Conservation (phyloP, 2,113 vertebrate genomes). For the Thomomys bottae region DNA sequence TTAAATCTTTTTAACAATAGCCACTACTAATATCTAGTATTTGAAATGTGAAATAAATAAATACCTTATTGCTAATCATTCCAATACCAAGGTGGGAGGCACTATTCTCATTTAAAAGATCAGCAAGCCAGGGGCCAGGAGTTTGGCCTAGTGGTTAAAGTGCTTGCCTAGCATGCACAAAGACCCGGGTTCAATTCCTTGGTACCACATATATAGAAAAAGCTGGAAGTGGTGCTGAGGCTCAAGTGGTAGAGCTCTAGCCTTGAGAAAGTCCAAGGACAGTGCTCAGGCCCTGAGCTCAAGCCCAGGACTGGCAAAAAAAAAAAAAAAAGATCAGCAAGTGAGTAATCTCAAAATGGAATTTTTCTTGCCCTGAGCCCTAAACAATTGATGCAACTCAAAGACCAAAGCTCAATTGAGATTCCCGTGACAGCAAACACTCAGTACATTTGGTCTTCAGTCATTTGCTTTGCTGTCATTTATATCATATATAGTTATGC, state of each 20-base stretch:
- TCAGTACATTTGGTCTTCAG: background rate
- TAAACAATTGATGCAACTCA: background rate
- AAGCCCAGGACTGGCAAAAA: no score
- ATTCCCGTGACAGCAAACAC: background rate
- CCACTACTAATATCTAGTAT: background rate
- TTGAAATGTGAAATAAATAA: background rate
- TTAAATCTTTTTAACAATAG: background rate
- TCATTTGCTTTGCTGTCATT: slow-evolving; percentile 14
- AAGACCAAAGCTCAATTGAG: background rate
- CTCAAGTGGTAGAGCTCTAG: no score
- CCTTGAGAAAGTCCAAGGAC: no score
- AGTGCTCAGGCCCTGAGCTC: no score
- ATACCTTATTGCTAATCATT: background rate
- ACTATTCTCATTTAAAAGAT: background rate
- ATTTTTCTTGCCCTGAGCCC: background rate
- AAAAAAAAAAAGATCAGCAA: no score
- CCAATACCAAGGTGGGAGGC: background rate
- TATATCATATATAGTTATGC: background rate
- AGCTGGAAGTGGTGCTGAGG: no score
- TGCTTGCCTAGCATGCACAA: no score
- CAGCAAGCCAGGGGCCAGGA: background rate
- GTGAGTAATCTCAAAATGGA: no score
- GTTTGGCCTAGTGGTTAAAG: no score
- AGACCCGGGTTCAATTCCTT: no score
- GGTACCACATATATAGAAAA: no score